These are phyloP conservation scores for Netelia inedita DNA, from an alignment of 2,888 invertebrate species.

Conservation along the genomic window DNA sequence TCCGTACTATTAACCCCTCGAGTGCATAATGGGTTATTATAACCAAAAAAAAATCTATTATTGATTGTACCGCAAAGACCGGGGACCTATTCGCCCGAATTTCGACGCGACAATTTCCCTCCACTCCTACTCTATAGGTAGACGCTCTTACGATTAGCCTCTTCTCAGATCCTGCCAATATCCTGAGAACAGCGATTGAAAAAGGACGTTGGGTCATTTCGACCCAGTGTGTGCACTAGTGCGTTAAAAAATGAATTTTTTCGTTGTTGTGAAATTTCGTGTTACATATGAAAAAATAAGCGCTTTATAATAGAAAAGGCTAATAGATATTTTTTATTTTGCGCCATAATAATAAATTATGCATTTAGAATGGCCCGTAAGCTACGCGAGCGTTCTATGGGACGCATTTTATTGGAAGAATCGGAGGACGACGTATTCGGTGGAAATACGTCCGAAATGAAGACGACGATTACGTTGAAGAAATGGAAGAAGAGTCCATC, in stretches of 20 bases:
- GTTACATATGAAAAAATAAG: background rate
- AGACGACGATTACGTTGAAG: no score
- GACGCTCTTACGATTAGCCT: background rate
- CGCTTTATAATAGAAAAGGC: background rate
- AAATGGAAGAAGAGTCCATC: no score
- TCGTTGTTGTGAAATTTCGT: background rate
- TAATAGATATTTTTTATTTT: background rate
- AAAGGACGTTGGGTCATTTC: background rate
- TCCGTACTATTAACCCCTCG: conserved; percentile 1
- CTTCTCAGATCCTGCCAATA: no score
- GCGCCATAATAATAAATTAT: background rate
- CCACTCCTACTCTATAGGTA: no score
- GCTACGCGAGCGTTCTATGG: background rate
- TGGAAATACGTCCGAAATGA: no score
- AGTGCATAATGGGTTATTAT: no score
- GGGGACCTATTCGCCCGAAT: no score
- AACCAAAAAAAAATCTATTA: no score
- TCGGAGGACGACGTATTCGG: background rate
- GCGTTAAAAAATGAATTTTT: no score
- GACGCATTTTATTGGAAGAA: background rate
- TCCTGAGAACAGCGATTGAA: background rate
- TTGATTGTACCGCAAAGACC: no score
- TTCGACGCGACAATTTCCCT: no score
- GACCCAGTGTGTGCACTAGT: background rate
- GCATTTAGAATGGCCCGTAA: background rate